Evolutionary conservation across 2,113 vertebrate species (phyloP), one percentile per base, ranked within the genome.

Genomic region (Otus sunia): DNA sequence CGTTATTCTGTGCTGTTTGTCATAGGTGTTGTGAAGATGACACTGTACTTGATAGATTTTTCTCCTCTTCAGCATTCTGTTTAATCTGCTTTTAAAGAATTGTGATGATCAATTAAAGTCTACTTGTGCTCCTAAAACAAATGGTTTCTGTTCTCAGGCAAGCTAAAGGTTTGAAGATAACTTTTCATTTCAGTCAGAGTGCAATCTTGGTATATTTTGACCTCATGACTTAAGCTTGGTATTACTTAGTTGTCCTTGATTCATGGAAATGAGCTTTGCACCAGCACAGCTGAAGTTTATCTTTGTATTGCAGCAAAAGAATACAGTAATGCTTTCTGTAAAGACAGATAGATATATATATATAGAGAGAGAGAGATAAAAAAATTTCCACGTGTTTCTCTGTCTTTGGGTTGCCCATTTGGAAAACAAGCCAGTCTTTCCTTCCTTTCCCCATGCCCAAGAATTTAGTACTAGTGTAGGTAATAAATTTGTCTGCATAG

Each of bases 161-260:
- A 95, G 92, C 96, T 96, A 86, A 96, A 97, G 89, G 90, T 95
- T 97, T 94, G 94, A 95, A 92, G 91, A 94, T 96, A 97, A 96
- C 84, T 95, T 97, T 94, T 97, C 96, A 90, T 94, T 97, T 98
- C 90, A 92, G 97, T 98, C 97, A 97, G 95, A 95, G 80, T 94
- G 77, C 88, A 96, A 55, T 34, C 87, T 89, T 87, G 92, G 96
- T 91, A 74, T 92, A 74, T 96, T 98, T 97, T 98, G 97, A 98
- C 96, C 96, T 96, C 52, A 19, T 62, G 90, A 92, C 94, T 97
- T 95, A 12, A 94, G 81, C 74, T 71, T 88, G 79, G 21, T 96
- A 76, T 97, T 91, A 79, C 75, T 92, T 90, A 73, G 79, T 93
- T 96, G 87, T 92, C 86, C 87, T 92, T 97, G 94, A 92, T 86